Conservation (phyloP, 2,888 invertebrate species). For the Eulithis testata region DNA sequence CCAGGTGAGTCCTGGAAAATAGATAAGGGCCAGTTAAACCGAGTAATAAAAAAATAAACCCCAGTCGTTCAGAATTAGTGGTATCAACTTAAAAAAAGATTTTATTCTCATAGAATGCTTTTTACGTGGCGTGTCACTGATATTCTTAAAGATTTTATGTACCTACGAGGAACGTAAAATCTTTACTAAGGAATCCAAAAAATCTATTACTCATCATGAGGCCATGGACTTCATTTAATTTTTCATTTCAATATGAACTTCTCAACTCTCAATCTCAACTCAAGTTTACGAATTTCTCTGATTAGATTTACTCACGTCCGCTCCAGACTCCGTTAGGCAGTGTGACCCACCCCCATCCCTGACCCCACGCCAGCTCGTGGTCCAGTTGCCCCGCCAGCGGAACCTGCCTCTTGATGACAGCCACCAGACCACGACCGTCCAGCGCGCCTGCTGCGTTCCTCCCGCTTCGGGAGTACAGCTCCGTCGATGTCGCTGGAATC, state of each 20-base stretch:
- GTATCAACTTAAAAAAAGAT: too few relatives aligned
- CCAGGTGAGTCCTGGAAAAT: conserved; percentile 84
- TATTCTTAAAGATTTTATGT: too few relatives aligned
- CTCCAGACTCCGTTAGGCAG: conserved; percentile 87
- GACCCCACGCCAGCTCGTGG: conserved; percentile 87
- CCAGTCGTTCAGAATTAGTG: too few relatives aligned
- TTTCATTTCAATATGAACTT: too few relatives aligned
- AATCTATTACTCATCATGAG: too few relatives aligned
- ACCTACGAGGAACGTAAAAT: too few relatives aligned
- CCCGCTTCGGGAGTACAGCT: conserved; percentile 66
- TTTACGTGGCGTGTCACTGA: too few relatives aligned
- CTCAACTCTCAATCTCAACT: too few relatives aligned
- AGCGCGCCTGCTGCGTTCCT: conserved; percentile 67
- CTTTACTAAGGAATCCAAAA: too few relatives aligned
- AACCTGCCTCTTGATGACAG: conserved; percentile 80
- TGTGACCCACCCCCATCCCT: conserved; percentile 91
- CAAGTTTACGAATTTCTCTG: too few relatives aligned
- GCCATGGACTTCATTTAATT: too few relatives aligned
- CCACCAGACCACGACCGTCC: conserved; percentile 78
- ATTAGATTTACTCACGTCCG: conserved; percentile 78
- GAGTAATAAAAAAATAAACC: not conserved
- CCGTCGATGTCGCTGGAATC: conserved; percentile 71
- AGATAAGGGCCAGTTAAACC: conserved; percentile 1
- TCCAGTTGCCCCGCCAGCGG: conserved; percentile 82
- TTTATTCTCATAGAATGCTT: too few relatives aligned